These are phyloP conservation scores for Euschistus heros DNA, from an alignment of 1,140 invertebrate species.

Conservation along the genomic window DNA sequence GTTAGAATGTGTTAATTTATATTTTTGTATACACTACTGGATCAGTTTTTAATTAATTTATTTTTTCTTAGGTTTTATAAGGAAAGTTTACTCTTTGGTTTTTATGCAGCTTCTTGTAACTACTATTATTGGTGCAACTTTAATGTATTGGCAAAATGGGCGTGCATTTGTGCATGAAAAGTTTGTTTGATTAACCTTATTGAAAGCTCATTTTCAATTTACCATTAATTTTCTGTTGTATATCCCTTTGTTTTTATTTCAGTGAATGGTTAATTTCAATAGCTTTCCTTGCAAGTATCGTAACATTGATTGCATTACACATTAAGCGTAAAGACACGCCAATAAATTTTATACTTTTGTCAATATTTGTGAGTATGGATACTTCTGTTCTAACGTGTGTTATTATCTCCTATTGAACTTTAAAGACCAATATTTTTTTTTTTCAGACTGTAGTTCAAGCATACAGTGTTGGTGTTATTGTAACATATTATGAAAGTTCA, in stretches of 20 bases:
- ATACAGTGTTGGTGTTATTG: conserved; percentile 59
- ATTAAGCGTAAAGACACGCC: conserved; percentile 53
- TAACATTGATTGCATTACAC: conserved; percentile 47
- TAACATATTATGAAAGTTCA: conserved; percentile 57
- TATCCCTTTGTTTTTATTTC: conserved; percentile 33
- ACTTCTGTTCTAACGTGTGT: neutral
- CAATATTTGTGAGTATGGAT: conserved; percentile 51
- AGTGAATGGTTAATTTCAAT: conserved; percentile 53
- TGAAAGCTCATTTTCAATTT: conserved; percentile 11
- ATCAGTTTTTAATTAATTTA: neutral
- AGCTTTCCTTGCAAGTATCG: conserved; percentile 47
- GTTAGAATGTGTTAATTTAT: neutral
- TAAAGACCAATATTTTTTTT: neutral
- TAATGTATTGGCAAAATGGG: conserved; percentile 48
- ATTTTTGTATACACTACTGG: conserved; percentile 2
- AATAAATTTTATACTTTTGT: conserved; percentile 53
- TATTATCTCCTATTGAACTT: conserved; percentile 1
- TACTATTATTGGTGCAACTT: conserved; percentile 50
- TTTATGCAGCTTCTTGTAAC: conserved; percentile 62
- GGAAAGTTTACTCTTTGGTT: conserved; percentile 76
- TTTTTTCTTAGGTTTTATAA: conserved; percentile 47
- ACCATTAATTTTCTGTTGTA: neutral
- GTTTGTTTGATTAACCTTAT: conserved; percentile 38
- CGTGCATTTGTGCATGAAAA: conserved; percentile 56
- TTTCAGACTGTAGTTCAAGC: conserved; percentile 61